Base-by-base conservation (phyloP, 2,888 invertebrate species). In the Ganaspis brasiliensis region DNA sequence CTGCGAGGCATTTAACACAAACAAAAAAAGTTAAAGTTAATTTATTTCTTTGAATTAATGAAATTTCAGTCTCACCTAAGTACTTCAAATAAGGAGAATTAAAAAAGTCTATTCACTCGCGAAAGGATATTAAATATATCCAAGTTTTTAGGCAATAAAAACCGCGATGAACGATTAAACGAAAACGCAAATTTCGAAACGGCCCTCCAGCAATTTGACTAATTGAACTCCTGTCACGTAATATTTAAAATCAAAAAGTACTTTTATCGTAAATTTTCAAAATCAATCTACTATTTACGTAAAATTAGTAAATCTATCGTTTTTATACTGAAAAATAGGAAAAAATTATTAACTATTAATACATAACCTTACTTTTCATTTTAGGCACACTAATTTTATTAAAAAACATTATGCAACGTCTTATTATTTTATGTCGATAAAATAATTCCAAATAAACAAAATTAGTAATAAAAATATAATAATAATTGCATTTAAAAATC, bases 31-130 rank as follows among this genome's bases (percentile, higher is more conserved):
- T 37, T 14, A 19, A 26, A 57, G 19, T 73, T 37, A 16, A 12
- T 72, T 78, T 55, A 78, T 76, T 73, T 9, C 56, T 75, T 73
- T 9, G 49, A 45, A 24, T 40, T 67, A 67, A 40, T 67, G 45
- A 37, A 45, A 12, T n/a, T 40, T n/a, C 35, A 37, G 26, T 77
- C 84, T 84, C 80, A 84, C 84, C 84, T 84, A 67, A 52, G 19
- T 57, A 40, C 9, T 57, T 24, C 16, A 56, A 57, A 57, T 24
- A 57, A 12, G 55, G 10, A 56, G 35, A 63, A 40, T 40, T 63
- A 45, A 45, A 67, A 24, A 67, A 67, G 52, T 67, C 40, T 21
- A 67, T 45, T 19, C 63, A 67, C 45, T 24, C 63, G 6, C 63
- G 24, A 67, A 67, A 63, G 24, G 12, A 24, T 24, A 56, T 1